Evolutionary conservation across 2,113 vertebrate species (phyloP).

Genomic region (Cepphus grylle): DNA sequence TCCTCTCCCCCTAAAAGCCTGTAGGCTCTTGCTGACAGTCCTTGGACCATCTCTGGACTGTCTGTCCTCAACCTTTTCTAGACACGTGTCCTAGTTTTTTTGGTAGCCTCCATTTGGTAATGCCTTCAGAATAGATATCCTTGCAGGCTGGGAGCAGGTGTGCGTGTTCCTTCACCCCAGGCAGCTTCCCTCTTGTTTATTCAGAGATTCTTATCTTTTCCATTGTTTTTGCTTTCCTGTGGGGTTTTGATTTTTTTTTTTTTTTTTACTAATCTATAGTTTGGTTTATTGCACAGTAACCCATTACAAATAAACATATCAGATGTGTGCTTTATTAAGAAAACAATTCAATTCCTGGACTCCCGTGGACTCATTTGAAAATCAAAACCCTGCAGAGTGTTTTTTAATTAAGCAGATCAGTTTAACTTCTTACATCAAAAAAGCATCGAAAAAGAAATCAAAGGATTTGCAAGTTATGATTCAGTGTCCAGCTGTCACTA

Average conservation of each 20-base stretch:
- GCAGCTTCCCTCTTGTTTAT: neutral
- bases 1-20: neutral
- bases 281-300: neutral
- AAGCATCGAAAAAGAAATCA: neutral
- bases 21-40: neutral
- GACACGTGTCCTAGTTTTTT: neutral
- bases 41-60: neutral
- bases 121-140: neutral
- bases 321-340: neutral
- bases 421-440: neutral
- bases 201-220: neutral
- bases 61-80: neutral
- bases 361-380: neutral
- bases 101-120: neutral
- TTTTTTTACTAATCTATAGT: neutral
- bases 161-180: neutral
- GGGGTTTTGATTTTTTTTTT: neutral
- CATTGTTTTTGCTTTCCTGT: slow-evolving; percentile 3
- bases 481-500: neutral
- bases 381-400: slow-evolving; percentile 3
- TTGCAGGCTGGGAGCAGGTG: neutral
- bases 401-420: slow-evolving; percentile 15
- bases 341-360: slow-evolving; percentile 16
- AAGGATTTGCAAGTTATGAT: neutral
- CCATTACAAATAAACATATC: slow-evolving; percentile 5